Evolutionary conservation across 2,888 invertebrate species (phyloP).

Genomic region (Schizaphis graminum): DNA sequence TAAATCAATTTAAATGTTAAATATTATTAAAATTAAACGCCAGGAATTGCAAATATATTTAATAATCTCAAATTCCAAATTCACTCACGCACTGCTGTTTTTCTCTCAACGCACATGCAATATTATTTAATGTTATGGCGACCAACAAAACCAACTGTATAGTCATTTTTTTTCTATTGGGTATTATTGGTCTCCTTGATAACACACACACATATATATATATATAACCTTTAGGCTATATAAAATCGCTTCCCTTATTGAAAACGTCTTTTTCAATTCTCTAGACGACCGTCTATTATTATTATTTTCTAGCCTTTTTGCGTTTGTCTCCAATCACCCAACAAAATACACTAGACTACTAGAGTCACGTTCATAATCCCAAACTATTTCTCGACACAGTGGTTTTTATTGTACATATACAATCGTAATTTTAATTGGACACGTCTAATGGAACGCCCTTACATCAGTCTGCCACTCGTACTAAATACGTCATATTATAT

Average conservation of each 20-base stretch:
- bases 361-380: neutral
- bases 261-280: conserved; percentile 44
- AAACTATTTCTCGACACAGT: neutral
- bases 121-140: neutral
- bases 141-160: conserved; percentile 13
- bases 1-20: neutral
- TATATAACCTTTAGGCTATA: neutral
- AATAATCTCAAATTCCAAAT: conserved; percentile 24
- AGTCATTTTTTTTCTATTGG: conserved; percentile 5
- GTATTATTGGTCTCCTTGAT: neutral
- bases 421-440: conserved; percentile 34
- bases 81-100: conserved; percentile 1
- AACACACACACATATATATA: neutral
- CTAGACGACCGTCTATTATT: conserved; percentile 25
- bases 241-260: conserved; percentile 10
- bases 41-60: conserved; percentile 15
- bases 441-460: neutral
- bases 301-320: conserved; percentile 38
- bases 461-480: neutral
- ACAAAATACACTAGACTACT: neutral
- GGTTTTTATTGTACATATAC: neutral
- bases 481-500: neutral
- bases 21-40: neutral
- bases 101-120: neutral
- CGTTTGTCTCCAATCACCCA: neutral